These are phyloP conservation scores for Drosophila koepferae DNA, from an alignment of 2,888 invertebrate genomes.

Conservation along the genomic window DNA sequence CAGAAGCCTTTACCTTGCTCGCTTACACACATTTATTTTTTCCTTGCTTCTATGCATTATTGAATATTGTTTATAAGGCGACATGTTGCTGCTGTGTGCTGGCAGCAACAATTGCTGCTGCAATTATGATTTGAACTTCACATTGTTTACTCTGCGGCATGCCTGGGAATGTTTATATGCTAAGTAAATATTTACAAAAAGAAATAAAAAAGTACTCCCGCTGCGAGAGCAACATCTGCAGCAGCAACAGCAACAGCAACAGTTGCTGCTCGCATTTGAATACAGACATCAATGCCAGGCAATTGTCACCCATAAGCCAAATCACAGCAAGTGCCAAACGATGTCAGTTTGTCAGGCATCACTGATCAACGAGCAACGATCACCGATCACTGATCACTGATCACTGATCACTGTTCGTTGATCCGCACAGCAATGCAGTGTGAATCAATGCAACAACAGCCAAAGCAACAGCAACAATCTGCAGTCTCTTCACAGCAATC, in stretches of 20 bases:
- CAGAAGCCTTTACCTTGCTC: conserved; percentile 44
- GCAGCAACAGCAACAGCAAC: conserved; percentile 7
- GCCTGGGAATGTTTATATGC: conserved; percentile 63
- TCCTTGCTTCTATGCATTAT: conserved; percentile 69
- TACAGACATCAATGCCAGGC: conserved; percentile 61
- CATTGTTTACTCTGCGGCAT: conserved; percentile 54
- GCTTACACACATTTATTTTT: conserved; percentile 22
- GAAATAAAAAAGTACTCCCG: conserved; percentile 37
- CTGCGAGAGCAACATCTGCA: conserved; percentile 39
- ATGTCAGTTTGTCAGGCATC: conserved; percentile 63
- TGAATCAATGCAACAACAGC: conserved; percentile 29
- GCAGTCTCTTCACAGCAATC: conserved; percentile 10
- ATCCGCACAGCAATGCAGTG: conserved; percentile 48
- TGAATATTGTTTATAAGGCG: conserved; percentile 79
- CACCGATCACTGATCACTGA: conserved; percentile 15
- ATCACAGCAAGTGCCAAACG: conserved; percentile 73
- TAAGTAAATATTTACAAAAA: conserved; percentile 55
- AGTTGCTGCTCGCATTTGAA: conserved; percentile 38
- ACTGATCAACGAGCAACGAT: conserved; percentile 19
- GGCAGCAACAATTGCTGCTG: conserved; percentile 27
- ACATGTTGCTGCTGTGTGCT: conserved; percentile 54
- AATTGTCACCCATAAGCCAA: conserved; percentile 70
- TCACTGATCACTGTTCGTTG: conserved; percentile 28
- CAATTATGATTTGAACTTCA: conserved; percentile 57
- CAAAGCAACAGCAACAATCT: conserved; percentile 4